Evolutionary conservation across 1,140 invertebrate genomes (phyloP).

Genomic region (Saccostrea cuccullata): DNA sequence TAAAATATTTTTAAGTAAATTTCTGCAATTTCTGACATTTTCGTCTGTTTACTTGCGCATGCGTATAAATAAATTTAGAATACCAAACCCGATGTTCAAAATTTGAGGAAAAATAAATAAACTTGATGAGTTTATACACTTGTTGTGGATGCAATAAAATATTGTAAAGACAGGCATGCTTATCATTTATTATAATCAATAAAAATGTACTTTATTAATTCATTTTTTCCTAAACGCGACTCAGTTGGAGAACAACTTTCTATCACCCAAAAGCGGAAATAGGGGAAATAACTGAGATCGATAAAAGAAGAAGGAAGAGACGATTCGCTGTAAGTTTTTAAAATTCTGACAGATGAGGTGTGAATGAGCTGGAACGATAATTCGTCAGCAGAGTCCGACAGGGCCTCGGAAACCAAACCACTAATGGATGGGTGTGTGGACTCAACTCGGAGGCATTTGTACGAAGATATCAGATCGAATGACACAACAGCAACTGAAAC

Average conservation of each 20-base stretch:
- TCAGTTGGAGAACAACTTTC: neutral
- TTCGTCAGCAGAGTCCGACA: constrained; percentile 9
- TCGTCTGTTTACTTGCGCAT: constrained; percentile 49
- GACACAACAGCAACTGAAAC: neutral
- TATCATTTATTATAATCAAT: too few relatives aligned
- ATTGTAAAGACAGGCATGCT: neutral
- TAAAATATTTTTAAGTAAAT: constrained; percentile 40
- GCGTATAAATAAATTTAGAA: constrained; percentile 35
- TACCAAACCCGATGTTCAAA: neutral
- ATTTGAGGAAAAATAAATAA: neutral
- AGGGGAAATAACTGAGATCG: too few relatives aligned
- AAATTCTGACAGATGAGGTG: neutral
- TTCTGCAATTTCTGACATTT: constrained; percentile 37
- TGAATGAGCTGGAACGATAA: constrained; percentile 17
- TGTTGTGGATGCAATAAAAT: neutral
- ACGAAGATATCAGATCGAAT: constrained; percentile 18
- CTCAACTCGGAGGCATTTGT: neutral
- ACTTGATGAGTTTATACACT: neutral
- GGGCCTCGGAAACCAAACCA: constrained; percentile 2
- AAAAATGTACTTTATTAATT: neutral
- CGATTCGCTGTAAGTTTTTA: neutral
- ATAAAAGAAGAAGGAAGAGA: neutral
- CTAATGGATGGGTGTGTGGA: neutral
- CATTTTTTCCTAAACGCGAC: neutral
- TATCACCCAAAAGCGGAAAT: neutral